These are phyloP conservation scores for Sphenodon punctatus DNA, from an alignment of 2,797 vertebrate species.

Conservation along the genomic window DNA sequence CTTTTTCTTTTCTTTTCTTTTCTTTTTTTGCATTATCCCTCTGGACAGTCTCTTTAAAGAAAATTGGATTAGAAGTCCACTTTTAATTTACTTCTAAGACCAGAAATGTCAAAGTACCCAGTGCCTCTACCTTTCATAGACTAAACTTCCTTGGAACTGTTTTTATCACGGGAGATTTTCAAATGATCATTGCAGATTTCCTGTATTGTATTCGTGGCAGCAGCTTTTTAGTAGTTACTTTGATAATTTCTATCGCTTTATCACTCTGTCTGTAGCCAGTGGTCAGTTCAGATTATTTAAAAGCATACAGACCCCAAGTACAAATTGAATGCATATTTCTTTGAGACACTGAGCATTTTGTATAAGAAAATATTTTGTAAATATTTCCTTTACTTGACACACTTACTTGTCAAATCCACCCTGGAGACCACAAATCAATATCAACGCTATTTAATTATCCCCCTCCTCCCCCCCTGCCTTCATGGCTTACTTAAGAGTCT, in stretches of 20 bases:
- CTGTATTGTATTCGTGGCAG: neutral
- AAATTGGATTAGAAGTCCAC: neutral
- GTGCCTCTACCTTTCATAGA: neutral
- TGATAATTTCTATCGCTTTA: neutral
- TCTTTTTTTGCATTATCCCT: neutral
- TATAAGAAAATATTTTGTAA: neutral
- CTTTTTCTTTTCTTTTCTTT: no score
- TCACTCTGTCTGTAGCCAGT: neutral
- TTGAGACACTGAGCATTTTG: neutral
- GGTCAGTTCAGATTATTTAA: neutral
- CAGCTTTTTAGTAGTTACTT: neutral
- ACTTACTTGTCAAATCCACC: no score
- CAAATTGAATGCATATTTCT: neutral
- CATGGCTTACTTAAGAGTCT: no score
- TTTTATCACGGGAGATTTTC: neutral
- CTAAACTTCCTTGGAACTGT: neutral
- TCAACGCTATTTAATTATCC: no score
- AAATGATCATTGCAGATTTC: neutral
- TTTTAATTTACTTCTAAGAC: neutral
- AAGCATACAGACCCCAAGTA: neutral
- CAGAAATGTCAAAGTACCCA: neutral
- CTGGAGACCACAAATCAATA: no score
- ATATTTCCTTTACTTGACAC: neutral
- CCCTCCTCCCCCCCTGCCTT: no score
- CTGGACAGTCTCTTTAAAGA: neutral